Base-by-base conservation (phyloP, 2,797 vertebrate genomes). In the Cheirogaleus major region DNA sequence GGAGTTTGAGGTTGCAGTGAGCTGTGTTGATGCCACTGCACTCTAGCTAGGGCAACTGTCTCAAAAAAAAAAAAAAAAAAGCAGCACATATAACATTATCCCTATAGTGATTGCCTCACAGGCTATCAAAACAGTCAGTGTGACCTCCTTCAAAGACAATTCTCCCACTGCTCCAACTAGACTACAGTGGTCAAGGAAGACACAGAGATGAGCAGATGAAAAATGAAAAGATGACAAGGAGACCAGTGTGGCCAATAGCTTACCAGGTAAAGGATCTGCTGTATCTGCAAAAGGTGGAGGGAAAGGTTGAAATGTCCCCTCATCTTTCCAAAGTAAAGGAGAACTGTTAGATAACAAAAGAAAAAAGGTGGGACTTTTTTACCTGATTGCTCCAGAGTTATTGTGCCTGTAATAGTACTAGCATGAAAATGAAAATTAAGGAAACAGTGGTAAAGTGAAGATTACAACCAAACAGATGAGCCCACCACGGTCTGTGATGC, bases 181-280 rank as follows among this genome's bases (percentile, higher is more conserved):
- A 98, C 94, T 91, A 92, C 88, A 85, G 93, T 93, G 84, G 91
- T 97, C 96, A 98, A 97, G 91, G 92, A 96, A 98, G 96, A 97
- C 75, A 96, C 27, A 97, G 97, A 94, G 96, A 97, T 90, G 86
- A 94, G 95, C 95, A 94, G 87, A 97, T 95, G 52, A 38, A 91
- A 89, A 97, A 98, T 88, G 92, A 97, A 95, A 95, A 97, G 94
- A 97, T 97, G 91, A 96, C 88, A 97, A 96, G 72, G 91, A 86
- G 86, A 96, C 55, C 75, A 85, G 91, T 84, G 35, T 4, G 27
- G 81, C 32, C 14, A 11, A 35, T 70, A 75, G 96, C 69, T 76
- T 95, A 93, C 95, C 61, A 95, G 13, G 18, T 55, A 57, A 89
- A 83, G n/a, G 48, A 45, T 96, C 91, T 61, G 67, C 96, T 98